Evolutionary conservation across 2,888 invertebrate genomes (phyloP).

Genomic region (Eupithecia vulgata): DNA sequence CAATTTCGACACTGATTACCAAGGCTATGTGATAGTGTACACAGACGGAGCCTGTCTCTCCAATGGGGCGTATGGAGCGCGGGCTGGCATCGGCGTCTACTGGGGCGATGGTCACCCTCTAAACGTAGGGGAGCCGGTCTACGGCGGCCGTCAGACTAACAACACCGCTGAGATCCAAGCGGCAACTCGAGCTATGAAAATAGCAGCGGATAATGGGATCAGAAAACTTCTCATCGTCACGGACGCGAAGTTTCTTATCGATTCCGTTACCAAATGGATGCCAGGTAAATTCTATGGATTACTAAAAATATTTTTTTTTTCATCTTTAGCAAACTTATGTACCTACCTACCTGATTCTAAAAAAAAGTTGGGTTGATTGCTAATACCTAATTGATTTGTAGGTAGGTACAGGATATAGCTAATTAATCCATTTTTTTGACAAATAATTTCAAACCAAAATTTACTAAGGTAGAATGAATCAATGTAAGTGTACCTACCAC

Average conservation of each 20-base stretch:
- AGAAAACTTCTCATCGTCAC: constrained; percentile 91
- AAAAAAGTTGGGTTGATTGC: too few species aligned
- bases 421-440: too few species aligned
- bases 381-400: too few species aligned
- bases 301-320: too few species aligned
- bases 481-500: too few species aligned
- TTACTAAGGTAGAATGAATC: too few species aligned
- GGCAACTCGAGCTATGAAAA: constrained; percentile 89
- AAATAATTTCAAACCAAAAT: too few species aligned
- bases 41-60: constrained; percentile 96
- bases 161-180: constrained; percentile 98
- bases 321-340: too few species aligned
- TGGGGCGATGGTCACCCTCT: constrained; percentile 90
- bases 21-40: constrained; percentile 86
- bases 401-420: too few species aligned
- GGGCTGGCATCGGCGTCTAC: constrained; percentile 96
- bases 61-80: constrained; percentile 90
- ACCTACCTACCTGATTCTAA: too few species aligned
- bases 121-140: constrained; percentile 91
- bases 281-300: constrained; percentile 66
- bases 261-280: constrained; percentile 94
- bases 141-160: constrained; percentile 95
- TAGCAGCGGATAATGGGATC: constrained; percentile 87
- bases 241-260: constrained; percentile 95
- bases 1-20: constrained; percentile 5